Conservation (phyloP, 1,140 invertebrate genomes). For the Alviniconcha marisindica region DNA sequence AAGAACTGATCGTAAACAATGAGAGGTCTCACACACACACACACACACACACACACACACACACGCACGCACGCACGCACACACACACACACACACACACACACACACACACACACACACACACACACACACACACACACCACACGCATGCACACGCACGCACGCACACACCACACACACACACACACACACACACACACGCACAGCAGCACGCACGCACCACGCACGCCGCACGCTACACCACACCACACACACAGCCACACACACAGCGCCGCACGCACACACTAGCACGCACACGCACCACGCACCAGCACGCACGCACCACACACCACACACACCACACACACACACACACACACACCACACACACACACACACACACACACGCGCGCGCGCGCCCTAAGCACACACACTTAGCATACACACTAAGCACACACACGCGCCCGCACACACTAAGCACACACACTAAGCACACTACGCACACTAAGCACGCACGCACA, state of each 20-base stretch:
- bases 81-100: conserved; percentile 26
- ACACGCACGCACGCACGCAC: background rate
- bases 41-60: background rate
- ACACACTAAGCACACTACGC: conserved; percentile 10
- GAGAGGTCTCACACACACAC: background rate
- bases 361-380: background rate
- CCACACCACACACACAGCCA: background rate
- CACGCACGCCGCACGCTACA: too few relatives aligned
- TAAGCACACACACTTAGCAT: background rate
- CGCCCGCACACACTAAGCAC: background rate
- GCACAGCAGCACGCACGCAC: conserved; percentile 2
- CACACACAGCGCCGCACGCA: background rate
- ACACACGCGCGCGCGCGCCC: background rate
- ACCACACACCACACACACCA: conserved; percentile 8
- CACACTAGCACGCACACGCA: background rate
- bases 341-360: background rate
- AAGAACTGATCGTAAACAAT: too few relatives aligned
- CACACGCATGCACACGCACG: background rate
- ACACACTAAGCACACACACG: conserved; percentile 19
- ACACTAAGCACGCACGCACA: background rate
- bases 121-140: background rate
- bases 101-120: conserved; percentile 20
- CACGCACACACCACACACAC: background rate
- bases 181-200: background rate
- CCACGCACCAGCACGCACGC: too few relatives aligned